Evolutionary conservation across 2,797 vertebrate genomes (phyloP).

Genomic region (Labeo calbasu): DNA sequence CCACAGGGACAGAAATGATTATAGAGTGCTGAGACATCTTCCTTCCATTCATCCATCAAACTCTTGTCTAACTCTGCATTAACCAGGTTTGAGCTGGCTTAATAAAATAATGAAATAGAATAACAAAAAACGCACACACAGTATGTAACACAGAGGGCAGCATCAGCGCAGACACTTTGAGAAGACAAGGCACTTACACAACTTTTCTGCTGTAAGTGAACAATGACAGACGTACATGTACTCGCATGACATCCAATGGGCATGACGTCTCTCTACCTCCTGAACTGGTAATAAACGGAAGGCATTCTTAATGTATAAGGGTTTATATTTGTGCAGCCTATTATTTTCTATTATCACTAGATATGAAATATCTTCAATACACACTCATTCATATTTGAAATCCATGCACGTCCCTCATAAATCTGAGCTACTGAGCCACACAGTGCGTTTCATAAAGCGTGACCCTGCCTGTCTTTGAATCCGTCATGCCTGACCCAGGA

Average conservation of each 20-base stretch:
- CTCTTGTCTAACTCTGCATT: slow-evolving; percentile 39
- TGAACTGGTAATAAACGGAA: slow-evolving; percentile 2
- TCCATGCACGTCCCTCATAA: neutral
- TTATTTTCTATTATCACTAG: slow-evolving; percentile 12
- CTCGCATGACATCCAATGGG: slow-evolving; percentile 31
- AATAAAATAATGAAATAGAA: slow-evolving; percentile 38
- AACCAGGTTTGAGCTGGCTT: slow-evolving; percentile 44
- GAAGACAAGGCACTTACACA: slow-evolving; percentile 19
- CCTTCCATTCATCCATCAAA: slow-evolving; percentile 21
- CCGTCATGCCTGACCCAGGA: slow-evolving; percentile 38
- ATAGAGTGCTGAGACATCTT: slow-evolving; percentile 13
- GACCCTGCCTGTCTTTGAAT: slow-evolving; percentile 22
- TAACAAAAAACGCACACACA: slow-evolving; percentile 16
- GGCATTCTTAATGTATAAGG: neutral
- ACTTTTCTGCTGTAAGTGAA: slow-evolving; percentile 1
- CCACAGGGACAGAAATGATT: neutral
- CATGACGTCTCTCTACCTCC: slow-evolving; percentile 57
- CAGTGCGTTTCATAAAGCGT: slow-evolving; percentile 40
- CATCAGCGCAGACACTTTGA: slow-evolving; percentile 40
- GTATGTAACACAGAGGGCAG: slow-evolving; percentile 27
- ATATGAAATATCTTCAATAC: slow-evolving; percentile 1
- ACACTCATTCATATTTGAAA: slow-evolving; percentile 19
- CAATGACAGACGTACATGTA: slow-evolving; percentile 14
- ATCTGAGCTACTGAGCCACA: slow-evolving; percentile 2
- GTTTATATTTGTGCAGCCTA: neutral